Conservation (phyloP, 2,797 vertebrate species). For the Enteromius viviparus region DNA sequence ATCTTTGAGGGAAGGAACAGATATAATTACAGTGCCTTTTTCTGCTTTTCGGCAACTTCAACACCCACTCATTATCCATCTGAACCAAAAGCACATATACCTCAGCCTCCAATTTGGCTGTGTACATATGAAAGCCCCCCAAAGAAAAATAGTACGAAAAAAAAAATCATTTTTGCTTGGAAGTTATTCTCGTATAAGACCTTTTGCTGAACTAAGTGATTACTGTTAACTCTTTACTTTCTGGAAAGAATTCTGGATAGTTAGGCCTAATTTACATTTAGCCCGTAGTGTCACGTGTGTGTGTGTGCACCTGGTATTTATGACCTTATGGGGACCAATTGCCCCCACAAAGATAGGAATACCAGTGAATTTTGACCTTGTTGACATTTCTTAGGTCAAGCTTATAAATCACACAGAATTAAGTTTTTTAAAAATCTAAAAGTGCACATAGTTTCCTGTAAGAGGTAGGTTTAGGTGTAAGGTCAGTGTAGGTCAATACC, state of each 20-base stretch:
- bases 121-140: slow-evolving; percentile 66
- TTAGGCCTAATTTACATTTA: neutral
- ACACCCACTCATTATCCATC: slow-evolving; percentile 80
- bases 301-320: no score
- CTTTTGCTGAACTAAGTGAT: slow-evolving; percentile 51
- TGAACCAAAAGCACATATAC: slow-evolving; percentile 70
- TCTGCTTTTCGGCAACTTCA: slow-evolving; percentile 69
- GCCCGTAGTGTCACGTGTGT: no score
- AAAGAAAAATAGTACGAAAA: slow-evolving; percentile 52
- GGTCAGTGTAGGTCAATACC: no score
- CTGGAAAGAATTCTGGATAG: neutral
- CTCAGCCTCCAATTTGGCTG: slow-evolving; percentile 69
- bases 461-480: no score
- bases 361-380: no score
- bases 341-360: no score
- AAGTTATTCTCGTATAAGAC: slow-evolving; percentile 42
- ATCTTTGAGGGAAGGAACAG: slow-evolving; percentile 64
- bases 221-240: slow-evolving; percentile 9
- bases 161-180: slow-evolving; percentile 34
- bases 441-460: no score
- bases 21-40: slow-evolving; percentile 79
- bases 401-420: no score
- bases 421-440: no score
- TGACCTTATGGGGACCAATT: no score
- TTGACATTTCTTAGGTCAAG: no score